These are phyloP conservation scores for Melanerpes formicivorus DNA, from an alignment of 2,113 vertebrate species.

Conservation along the genomic window DNA sequence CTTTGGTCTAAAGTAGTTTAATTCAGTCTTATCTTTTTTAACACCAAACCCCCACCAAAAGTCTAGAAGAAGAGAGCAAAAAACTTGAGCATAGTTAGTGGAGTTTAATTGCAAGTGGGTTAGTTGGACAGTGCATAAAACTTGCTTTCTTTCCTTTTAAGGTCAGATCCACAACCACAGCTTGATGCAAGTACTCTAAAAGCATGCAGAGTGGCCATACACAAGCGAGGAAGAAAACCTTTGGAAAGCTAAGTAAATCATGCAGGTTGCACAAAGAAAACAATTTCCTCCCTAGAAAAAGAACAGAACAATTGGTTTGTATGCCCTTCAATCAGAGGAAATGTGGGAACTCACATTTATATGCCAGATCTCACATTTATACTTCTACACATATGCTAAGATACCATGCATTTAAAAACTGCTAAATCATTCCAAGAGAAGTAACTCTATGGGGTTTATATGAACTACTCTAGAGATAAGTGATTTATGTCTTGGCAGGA, in stretches of 20 bases:
- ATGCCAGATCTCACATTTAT: background rate
- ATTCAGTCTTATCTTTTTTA: background rate
- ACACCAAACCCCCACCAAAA: background rate
- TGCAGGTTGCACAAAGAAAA: background rate
- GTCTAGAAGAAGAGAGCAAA: background rate
- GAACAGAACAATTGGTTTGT: slow-evolving; percentile 8
- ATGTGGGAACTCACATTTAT: background rate
- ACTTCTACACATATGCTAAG: background rate
- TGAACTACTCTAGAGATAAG: slow-evolving; percentile 35
- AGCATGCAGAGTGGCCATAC: slow-evolving; percentile 41
- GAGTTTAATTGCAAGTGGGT: slow-evolving; percentile 34
- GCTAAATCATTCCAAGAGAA: slow-evolving; percentile 23
- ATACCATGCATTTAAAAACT: slow-evolving; percentile 30
- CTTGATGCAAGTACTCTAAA: background rate
- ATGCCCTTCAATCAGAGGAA: background rate
- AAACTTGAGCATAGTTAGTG: slow-evolving; percentile 31
- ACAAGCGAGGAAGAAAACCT: background rate
- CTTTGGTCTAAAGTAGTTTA: background rate
- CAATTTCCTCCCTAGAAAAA: background rate
- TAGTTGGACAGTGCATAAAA: background rate
- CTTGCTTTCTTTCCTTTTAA: background rate
- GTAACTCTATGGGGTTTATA: slow-evolving; percentile 7
- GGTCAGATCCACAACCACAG: slow-evolving; percentile 14
- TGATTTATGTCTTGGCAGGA: slow-evolving; percentile 37
- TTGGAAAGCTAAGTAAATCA: background rate